Conservation (phyloP, 2,113 vertebrate species). For the Megaleporinus macrocephalus region DNA sequence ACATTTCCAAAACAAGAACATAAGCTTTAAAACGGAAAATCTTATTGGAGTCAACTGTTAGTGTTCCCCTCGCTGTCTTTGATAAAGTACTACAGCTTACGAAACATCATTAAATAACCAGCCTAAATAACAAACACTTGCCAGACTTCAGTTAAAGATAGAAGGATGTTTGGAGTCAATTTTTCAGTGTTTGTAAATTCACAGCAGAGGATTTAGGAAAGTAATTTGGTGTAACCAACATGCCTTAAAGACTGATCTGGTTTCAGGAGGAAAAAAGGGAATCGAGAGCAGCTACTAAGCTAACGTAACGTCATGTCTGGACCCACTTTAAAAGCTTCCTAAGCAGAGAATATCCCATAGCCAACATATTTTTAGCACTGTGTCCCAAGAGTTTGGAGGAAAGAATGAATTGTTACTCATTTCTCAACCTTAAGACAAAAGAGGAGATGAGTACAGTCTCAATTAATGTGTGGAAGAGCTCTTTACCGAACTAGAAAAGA, state of each 20-base stretch:
- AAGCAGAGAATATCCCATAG: slow-evolving; percentile 3
- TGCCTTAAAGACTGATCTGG: neutral
- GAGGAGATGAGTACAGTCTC: no score
- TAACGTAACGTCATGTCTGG: neutral
- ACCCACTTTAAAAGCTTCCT: slow-evolving; percentile 11
- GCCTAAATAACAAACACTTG: neutral
- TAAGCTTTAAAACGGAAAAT: no score
- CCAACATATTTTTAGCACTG: slow-evolving; percentile 22
- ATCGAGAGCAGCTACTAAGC: neutral
- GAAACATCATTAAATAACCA: neutral
- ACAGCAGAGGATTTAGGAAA: neutral
- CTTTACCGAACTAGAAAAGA: no score
- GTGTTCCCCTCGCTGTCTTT: neutral
- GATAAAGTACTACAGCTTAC: neutral
- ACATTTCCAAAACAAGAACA: no score
- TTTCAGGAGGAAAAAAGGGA: neutral
- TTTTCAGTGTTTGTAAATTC: neutral
- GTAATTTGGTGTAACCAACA: neutral
- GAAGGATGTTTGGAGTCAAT: neutral
- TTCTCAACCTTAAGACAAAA: no score
- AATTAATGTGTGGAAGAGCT: no score
- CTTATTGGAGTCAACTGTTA: no score
- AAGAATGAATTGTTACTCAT: no score
- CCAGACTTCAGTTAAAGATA: neutral
- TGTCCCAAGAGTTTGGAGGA: slow-evolving; percentile 1